phyloP scores from a whole-genome alignment of 1,140 invertebrate species.

The Drosophila gunungcola region DNA sequence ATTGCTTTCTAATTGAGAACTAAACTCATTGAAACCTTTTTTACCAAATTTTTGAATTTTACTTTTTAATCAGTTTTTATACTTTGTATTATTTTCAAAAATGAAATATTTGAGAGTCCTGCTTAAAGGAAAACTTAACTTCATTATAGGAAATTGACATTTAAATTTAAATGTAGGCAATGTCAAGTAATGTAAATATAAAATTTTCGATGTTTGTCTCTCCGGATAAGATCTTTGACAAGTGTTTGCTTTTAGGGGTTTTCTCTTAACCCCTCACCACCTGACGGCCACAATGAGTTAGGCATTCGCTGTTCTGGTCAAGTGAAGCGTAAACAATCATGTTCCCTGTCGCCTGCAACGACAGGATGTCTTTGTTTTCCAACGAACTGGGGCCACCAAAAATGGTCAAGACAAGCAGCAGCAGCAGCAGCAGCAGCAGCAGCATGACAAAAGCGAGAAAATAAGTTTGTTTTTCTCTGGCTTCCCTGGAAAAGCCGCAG shows the following conservation, averaged over 20 bases:
- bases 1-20: too few species aligned
- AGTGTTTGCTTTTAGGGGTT: background rate
- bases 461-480: constrained; percentile 11
- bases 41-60: too few species aligned
- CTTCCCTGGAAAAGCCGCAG: constrained; percentile 6
- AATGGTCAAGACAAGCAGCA: constrained; percentile 23
- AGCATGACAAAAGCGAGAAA: constrained; percentile 20
- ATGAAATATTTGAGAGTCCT: too few species aligned
- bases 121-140: background rate
- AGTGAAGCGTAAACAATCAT: constrained; percentile 54
- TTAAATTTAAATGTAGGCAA: background rate
- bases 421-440: too few species aligned
- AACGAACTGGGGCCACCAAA: constrained; percentile 18
- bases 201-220: too few species aligned
- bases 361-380: constrained; percentile 54
- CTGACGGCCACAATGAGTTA: constrained; percentile 7
- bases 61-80: too few species aligned
- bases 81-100: too few species aligned
- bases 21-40: too few species aligned
- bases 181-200: too few species aligned
- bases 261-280: background rate
- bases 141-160: background rate
- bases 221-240: constrained; percentile 1
- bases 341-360: constrained; percentile 39
- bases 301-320: constrained; percentile 37